Evolutionary conservation across 2,888 invertebrate genomes (phyloP).

Genomic region (Itoplectis maculator): DNA sequence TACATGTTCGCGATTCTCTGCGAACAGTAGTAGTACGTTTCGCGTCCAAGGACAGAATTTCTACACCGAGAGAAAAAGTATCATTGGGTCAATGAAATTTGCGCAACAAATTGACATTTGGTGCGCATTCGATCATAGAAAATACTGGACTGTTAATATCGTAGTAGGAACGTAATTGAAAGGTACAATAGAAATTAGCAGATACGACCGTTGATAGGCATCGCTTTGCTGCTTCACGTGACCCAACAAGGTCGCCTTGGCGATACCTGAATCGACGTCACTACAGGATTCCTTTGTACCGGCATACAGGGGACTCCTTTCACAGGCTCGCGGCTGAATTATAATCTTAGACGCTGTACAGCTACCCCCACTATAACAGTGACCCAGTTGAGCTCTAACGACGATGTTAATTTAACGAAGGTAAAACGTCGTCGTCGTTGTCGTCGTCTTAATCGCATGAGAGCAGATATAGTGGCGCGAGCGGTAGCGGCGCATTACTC

Average conservation of each 20-base stretch:
- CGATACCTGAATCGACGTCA: background rate
- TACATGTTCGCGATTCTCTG: too few relatives aligned
- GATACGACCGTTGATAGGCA: background rate
- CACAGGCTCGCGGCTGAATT: background rate
- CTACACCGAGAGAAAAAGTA: too few relatives aligned
- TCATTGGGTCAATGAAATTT: too few relatives aligned
- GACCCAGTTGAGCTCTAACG: conserved; percentile 75
- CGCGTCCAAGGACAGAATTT: too few relatives aligned
- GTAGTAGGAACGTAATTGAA: background rate
- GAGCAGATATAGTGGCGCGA: conserved; percentile 40
- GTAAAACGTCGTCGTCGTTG: conserved; percentile 69
- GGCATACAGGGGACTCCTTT: too few relatives aligned
- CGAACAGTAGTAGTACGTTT: too few relatives aligned
- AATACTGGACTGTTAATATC: too few relatives aligned
- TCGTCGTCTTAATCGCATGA: conserved; percentile 38
- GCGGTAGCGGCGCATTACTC: conserved; percentile 32
- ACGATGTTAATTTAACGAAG: conserved; percentile 77
- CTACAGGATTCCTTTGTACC: background rate
- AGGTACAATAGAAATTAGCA: background rate
- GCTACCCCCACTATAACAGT: conserved; percentile 17
- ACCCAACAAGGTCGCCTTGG: background rate
- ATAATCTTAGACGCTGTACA: background rate
- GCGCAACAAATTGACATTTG: too few relatives aligned
- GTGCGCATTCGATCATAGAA: too few relatives aligned
- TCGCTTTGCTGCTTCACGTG: background rate